Base-by-base conservation (phyloP, 2,113 vertebrate species). In the Sturnus vulgaris region DNA sequence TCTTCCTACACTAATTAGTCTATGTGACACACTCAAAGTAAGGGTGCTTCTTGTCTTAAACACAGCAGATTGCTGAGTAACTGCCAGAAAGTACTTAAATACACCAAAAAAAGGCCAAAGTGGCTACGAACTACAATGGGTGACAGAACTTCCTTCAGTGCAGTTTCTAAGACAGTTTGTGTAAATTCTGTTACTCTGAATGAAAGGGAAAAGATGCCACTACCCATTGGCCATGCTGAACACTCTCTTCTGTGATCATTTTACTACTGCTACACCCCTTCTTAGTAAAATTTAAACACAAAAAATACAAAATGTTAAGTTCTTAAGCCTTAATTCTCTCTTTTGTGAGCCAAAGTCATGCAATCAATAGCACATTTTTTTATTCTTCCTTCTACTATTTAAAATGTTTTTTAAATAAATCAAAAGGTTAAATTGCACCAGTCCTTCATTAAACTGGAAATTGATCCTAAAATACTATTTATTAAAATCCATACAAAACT, bases 401-500 rank as follows among this genome's bases (percentile, higher is more conserved):
- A 90, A 94, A 91, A 49, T 93, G 57, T 87, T 96, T 37, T 6
- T 37, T n/a, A 95, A 96, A 86, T 75, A 95, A 91, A 83, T 96
- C 81, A 85, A 96, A 96, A 96, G 95, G 96, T 97, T 95, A 95
- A 84, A 92, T 65, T 83, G 78, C 56, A 92, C 57, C 73, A 66
- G 77, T 97, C 89, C 59, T 73, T 90, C 86, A 97, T 70, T 95
- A 92, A 97, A 97, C 79, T 96, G 77, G 96, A 97, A 97, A 97
- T 70, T 87, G 94, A 95, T 90, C 61, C 59, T 88, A 78, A 83
- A 91, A 76, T 70, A 96, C 39, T 85, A 15, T 92, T 94, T 95
- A 97, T 96, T 92, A 95, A 94, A 88, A 88, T 90, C 57, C 82
- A 88, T 55, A 39, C 65, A 61, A 93, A 96, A 79, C 64, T 88